Evolutionary conservation across 2,888 invertebrate species (phyloP), one percentile per base, ranked within the genome.

Genomic region (Ophion slaviceki): DNA sequence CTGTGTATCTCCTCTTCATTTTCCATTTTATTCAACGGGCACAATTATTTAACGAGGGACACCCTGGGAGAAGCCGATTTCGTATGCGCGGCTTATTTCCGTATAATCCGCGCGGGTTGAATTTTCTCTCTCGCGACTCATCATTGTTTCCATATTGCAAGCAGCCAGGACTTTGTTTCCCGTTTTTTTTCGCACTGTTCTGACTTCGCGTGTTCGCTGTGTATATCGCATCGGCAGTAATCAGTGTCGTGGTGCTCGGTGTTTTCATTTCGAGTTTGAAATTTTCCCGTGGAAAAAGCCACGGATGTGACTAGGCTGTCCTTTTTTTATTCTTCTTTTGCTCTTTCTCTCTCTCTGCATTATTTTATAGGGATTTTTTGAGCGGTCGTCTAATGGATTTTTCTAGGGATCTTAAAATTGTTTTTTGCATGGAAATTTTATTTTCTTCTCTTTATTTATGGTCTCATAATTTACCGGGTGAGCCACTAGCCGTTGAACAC

Each of bases 241-340:
- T 86, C 80, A 45, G 45, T 82, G 76, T 77, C 67, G 57, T 71
- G 70, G 64, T 28, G 70, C 70, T 71, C 76, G 61, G 47, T 64
- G 72, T 76, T 80, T 72, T 76, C 79, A 80, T 85, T 76, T 40
- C 47, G 53, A 71, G 85, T 80, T 76, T 40, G 79, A 85, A 76
- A 79, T 76, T 66, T 76, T 80, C 62, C 53, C 36, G 36, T 62
- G 75, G 64, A 76, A 75, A 85, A 66, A 82, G 82, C 82, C 79
- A 72, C 76, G 82, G 24, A 2, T 32, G 32, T 32, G 79, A 80
- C 76, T 68, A 59, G 78, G 75, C 36, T 47, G 53, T 70, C 70
- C 66, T 36, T 76, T n/a, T n/a, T 71, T 76, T 70, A 36, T 74
- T 75, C 64, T 53, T 53, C 40, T 17, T 24, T 74, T 20, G 17